Evolutionary conservation across 2,888 invertebrate species (phyloP).

Genomic region (Napeogenes inachia): DNA sequence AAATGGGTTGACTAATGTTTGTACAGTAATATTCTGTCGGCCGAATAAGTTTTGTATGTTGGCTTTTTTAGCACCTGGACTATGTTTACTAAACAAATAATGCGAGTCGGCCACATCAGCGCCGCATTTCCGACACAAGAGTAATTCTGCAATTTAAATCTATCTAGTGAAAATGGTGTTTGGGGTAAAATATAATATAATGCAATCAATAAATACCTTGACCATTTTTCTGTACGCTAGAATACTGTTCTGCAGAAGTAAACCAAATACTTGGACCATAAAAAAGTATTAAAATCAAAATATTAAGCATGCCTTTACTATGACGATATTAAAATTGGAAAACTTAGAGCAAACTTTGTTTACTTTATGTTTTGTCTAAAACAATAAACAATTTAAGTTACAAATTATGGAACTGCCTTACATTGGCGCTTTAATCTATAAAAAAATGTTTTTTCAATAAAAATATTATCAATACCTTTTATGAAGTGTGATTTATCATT

Average conservation of each 20-base stretch:
- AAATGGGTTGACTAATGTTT: conserved; percentile 75
- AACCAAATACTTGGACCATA: conserved; percentile 36
- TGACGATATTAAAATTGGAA: background rate
- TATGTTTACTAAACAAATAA: conserved; percentile 70
- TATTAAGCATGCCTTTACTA: conserved; percentile 51
- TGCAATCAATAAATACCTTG: conserved; percentile 30
- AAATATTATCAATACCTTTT: too few relatives aligned
- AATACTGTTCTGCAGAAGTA: conserved; percentile 38
- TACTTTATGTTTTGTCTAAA: too few relatives aligned
- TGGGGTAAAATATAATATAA: background rate
- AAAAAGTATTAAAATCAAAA: conserved; percentile 43
- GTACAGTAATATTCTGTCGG: conserved; percentile 71
- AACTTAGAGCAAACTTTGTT: background rate
- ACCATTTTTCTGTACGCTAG: conserved; percentile 26
- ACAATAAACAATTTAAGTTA: too few relatives aligned
- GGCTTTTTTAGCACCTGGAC: conserved; percentile 65
- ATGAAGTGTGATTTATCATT: too few relatives aligned
- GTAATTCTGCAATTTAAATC: conserved; percentile 61
- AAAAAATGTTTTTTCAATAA: too few relatives aligned
- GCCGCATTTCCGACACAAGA: conserved; percentile 78
- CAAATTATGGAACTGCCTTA: too few relatives aligned
- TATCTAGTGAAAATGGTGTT: background rate
- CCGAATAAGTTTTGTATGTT: conserved; percentile 75
- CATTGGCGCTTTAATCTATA: too few relatives aligned
- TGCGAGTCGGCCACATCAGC: conserved; percentile 75